Percentiles rank a stretch among this genome's conserved stretches.
These are phyloP conservation scores for Pemphigus obesinymphae DNA, from an alignment of 1,140 invertebrate genomes.

Conservation along the genomic window DNA sequence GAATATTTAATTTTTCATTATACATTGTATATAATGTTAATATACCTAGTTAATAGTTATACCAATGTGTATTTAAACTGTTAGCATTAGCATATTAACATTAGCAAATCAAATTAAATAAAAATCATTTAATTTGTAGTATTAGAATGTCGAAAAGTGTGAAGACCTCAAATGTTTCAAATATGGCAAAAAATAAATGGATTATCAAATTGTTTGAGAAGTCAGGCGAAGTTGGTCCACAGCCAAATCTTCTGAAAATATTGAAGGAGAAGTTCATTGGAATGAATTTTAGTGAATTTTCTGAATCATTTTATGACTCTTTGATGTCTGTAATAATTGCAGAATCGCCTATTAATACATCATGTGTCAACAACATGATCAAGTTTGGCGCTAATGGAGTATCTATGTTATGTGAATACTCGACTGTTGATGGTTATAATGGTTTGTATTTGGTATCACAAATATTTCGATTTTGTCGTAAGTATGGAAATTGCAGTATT, in stretches of 20 bases:
- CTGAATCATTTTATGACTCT: neutral
- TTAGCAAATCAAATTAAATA: no score
- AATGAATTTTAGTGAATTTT: neutral
- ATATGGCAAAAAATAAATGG: neutral
- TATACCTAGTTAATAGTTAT: no score
- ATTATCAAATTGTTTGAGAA: conserved; percentile 21
- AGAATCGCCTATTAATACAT: neutral
- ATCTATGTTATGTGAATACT: neutral
- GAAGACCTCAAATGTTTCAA: no score
- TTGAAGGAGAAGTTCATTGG: neutral
- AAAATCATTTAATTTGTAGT: no score
- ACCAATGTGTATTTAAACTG: no score
- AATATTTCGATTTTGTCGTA: neutral
- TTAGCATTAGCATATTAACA: no score
- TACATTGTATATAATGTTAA: no score
- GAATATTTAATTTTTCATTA: no score
- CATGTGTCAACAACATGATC: neutral
- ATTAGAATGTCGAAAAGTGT: no score
- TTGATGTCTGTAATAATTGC: neutral
- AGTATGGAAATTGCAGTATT: neutral
- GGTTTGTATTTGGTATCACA: conserved; percentile 3
- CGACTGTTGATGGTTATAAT: neutral
- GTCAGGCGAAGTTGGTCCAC: neutral
- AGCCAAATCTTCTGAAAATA: neutral
- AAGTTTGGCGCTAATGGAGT: conserved; percentile 13